A percentile compares a stretch with the other conserved stretches of the same genome.
phyloP scores from a whole-genome alignment of 2,113 vertebrate genomes.

The Brachirus orientalis region DNA sequence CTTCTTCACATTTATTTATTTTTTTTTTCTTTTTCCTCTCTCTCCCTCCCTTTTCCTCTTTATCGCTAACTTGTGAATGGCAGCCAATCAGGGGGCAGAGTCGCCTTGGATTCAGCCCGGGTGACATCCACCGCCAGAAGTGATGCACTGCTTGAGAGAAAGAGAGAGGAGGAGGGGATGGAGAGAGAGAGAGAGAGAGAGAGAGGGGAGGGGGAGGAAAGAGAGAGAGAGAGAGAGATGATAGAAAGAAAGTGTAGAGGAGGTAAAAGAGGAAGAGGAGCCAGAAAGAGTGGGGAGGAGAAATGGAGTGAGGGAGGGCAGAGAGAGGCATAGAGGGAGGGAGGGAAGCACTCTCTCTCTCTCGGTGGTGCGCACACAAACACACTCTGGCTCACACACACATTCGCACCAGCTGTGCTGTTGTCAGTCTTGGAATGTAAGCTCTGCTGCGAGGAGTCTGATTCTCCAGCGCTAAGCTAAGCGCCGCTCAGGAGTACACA shows the following conservation, averaged over 20 bases:
- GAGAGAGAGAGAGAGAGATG: conserved; percentile 29
- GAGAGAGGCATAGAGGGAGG: conserved; percentile 54
- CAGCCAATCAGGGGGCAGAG: conserved; percentile 83
- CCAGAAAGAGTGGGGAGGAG: conserved; percentile 56
- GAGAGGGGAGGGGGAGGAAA: neutral
- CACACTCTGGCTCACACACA: conserved; percentile 55
- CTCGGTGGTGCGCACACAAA: conserved; percentile 1
- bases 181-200: neutral
- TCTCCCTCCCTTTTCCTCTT: conserved; percentile 65
- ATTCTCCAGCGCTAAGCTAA: conserved; percentile 56
- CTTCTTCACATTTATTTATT: too few species aligned
- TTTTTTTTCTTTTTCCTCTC: conserved; percentile 19
- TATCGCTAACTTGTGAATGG: conserved; percentile 83
- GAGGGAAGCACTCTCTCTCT: conserved; percentile 31
- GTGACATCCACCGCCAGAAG: conserved; percentile 81
- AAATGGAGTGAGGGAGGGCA: conserved; percentile 55
- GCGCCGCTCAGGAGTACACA: conserved; percentile 61
- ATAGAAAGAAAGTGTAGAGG: conserved; percentile 56
- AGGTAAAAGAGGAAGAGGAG: conserved; percentile 56
- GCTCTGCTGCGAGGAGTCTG: conserved; percentile 68
- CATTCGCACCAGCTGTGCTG: conserved; percentile 71
- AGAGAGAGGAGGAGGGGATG: conserved; percentile 33
- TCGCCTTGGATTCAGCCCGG: conserved; percentile 77
- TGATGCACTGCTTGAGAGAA: conserved; percentile 71
- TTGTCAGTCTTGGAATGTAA: conserved; percentile 83